Evolutionary conservation across 2,797 vertebrate species (phyloP).

Genomic region (Muscicapa striata): DNA sequence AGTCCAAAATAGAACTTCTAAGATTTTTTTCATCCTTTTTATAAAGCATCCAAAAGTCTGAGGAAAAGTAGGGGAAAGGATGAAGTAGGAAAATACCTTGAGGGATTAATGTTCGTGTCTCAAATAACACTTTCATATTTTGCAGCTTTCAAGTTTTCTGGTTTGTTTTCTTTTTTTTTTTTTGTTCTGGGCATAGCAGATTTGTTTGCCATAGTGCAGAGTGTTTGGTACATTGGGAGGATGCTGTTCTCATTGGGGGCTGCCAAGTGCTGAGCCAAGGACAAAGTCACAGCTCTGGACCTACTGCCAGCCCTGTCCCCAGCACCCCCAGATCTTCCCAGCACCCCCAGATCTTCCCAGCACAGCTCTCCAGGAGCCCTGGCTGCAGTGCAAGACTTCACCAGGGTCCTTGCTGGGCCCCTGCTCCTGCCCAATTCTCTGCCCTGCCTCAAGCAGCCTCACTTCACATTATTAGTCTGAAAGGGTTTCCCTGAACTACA

Average conservation of each 20-base stretch:
- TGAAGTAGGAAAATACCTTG: conserved; percentile 29
- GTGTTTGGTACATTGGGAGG: not conserved
- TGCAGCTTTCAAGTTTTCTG: conserved; percentile 11
- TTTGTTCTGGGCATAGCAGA: not conserved
- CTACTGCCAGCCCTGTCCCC: not conserved
- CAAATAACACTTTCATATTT: conserved; percentile 29
- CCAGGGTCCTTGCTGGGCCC: not conserved
- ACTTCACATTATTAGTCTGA: rapidly evolving
- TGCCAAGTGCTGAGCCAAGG: not conserved
- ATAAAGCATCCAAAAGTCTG: conserved; percentile 38
- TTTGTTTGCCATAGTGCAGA: not conserved
- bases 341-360: not conserved
- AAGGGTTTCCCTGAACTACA: not conserved
- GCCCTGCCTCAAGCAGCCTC: not conserved
- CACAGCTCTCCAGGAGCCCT: not conserved
- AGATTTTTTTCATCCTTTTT: conserved; percentile 16
- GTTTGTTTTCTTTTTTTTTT: not conserved
- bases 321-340: not conserved
- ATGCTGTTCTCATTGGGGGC: not conserved
- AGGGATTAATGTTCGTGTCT: conserved; percentile 46
- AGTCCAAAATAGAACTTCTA: conserved; percentile 26
- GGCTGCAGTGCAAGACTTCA: not conserved
- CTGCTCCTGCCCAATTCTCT: not conserved
- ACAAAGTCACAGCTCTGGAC: not conserved
- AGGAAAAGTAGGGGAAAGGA: not conserved